Percentiles rank a stretch among this genome's conserved stretches.
Evolutionary conservation across 2,888 invertebrate genomes (phyloP).

Genomic region (Drosophila kanekoi): DNA sequence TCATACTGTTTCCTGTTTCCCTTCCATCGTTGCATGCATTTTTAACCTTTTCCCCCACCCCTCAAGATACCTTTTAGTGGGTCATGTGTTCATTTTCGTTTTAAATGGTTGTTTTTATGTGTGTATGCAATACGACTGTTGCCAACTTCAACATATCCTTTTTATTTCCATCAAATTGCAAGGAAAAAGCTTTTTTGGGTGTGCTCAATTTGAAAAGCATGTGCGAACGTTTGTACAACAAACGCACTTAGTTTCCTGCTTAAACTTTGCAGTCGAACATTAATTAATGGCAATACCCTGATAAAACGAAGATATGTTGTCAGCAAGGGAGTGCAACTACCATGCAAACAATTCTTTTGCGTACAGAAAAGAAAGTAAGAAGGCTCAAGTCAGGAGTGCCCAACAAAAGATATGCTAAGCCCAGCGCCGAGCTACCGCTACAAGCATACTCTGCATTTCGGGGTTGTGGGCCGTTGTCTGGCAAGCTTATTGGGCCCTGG

Average conservation of each 20-base stretch:
- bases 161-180: constrained; percentile 2
- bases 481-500: no score
- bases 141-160: constrained; percentile 8
- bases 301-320: no score
- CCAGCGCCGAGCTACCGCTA: no score
- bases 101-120: constrained; percentile 3
- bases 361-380: no score
- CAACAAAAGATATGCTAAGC: no score
- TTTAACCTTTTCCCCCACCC: constrained; percentile 7
- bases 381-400: no score
- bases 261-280: constrained; percentile 1
- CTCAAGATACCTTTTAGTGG: constrained; percentile 17
- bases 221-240: constrained; percentile 5
- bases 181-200: constrained; percentile 1
- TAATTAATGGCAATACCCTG: no score
- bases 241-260: background rate
- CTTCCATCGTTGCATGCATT: constrained; percentile 22
- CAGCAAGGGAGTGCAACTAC: no score
- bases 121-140: background rate
- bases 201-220: background rate
- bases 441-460: no score
- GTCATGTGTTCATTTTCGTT: constrained; percentile 20
- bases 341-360: no score
- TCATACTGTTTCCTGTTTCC: constrained; percentile 38
- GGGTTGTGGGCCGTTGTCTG: no score